These are phyloP conservation scores for Chauna torquata DNA, from an alignment of 2,113 vertebrate genomes.

Conservation along the genomic window DNA sequence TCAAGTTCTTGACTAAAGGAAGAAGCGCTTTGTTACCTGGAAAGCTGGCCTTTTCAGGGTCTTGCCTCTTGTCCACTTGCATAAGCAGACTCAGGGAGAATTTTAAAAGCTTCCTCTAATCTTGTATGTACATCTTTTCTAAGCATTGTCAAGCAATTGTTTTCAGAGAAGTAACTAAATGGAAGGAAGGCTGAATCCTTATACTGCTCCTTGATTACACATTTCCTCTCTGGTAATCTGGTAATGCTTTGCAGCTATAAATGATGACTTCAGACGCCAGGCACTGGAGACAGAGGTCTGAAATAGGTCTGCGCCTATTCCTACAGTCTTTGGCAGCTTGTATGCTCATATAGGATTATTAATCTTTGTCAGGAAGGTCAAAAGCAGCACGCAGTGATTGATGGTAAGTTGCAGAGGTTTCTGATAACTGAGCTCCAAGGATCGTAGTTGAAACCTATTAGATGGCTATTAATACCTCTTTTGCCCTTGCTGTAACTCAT, in stretches of 20 bases:
- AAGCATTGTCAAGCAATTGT: not conserved
- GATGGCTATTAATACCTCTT: slow-evolving; percentile 12
- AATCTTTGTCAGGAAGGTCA: slow-evolving; percentile 37
- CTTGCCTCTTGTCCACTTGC: not conserved
- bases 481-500: not conserved
- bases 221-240: not conserved
- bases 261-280: not conserved
- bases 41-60: not conserved
- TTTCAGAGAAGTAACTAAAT: not conserved
- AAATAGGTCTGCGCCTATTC: not conserved
- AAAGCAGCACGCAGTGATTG: slow-evolving; percentile 1
- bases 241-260: not conserved
- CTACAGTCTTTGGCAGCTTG: not conserved
- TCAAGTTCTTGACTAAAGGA: not conserved
- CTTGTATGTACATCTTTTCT: not conserved
- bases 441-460: slow-evolving; percentile 6
- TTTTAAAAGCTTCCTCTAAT: not conserved
- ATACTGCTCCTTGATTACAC: not conserved
- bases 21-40: not conserved
- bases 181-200: not conserved
- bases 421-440: slow-evolving; percentile 15
- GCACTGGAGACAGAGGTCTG: not conserved
- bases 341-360: not conserved
- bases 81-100: not conserved
- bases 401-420: slow-evolving; percentile 8